Evolutionary conservation across 2,113 vertebrate genomes (phyloP), one percentile per base, ranked within the genome.

Genomic region (Capreolus pygargus): DNA sequence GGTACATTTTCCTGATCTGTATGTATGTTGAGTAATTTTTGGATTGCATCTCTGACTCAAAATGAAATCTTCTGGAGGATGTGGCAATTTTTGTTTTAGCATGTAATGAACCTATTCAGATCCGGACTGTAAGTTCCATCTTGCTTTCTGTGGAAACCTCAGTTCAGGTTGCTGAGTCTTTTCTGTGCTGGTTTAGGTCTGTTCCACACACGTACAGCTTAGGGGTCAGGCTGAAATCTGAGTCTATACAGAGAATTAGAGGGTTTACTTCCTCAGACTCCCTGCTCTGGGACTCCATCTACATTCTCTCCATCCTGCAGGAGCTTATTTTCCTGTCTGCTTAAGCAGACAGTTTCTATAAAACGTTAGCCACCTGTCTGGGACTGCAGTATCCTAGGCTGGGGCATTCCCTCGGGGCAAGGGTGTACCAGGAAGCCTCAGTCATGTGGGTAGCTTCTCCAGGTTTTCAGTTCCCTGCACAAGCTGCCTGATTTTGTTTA

Each of bases 131-230:
- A 50, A 8, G 12, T 61, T 79, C n/a, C 12, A 3, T 39, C 28
- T 43, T 74, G 33, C 7, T 1, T 58, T 60, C 50, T 60, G 47
- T 87, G 67, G 60, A 67, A 58, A 17, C 82, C 47, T 84, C 50
- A 7, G 4, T 61, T 89, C 17, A 5, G 7, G 36, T 33, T 12
- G 14, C 54, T 16, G 13, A 95, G 5, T 36, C 55, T 95, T 47
- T n/a, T 50, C 45, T 67, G 0, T 54, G 16, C 25, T 55, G 30
- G 19, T 54, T 27, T 60, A 43, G 39, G 52, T 30, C 28, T 86
- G 13, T 70, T 55, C 39, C 52, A 14, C 5, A 50, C 2, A 10
- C 0, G 0, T 28, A 3, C 13, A n/a, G 74, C 47, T 43, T 36
- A 25, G 39, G 28, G 19, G 11, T n/a, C 54, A 25, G 52, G 67